These are phyloP conservation scores for Brachyopa scutellaris DNA, from an alignment of 2,888 invertebrate species.

Conservation along the genomic window DNA sequence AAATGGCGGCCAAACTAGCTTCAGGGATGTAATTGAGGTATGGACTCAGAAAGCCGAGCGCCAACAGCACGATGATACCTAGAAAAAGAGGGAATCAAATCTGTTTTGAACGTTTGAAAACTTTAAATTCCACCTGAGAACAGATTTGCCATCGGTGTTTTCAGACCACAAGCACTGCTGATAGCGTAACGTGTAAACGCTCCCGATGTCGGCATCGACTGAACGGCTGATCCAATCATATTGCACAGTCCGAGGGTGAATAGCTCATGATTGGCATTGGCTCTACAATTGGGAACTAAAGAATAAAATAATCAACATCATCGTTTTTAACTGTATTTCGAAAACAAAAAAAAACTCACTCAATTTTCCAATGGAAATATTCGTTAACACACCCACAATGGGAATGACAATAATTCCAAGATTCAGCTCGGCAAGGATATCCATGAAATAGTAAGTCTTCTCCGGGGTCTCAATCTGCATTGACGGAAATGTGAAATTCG, in stretches of 20 bases:
- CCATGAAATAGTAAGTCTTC: conserved; percentile 83
- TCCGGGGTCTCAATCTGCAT: conserved; percentile 85
- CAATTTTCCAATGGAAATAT: conserved; percentile 97
- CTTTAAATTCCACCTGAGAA: conserved; percentile 77
- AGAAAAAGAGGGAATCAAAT: not conserved
- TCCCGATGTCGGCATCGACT: conserved; percentile 94
- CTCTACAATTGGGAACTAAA: conserved; percentile 86
- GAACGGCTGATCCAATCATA: conserved; percentile 90
- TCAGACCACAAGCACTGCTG: conserved; percentile 92
- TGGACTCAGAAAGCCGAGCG: conserved; percentile 92
- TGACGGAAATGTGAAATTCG: conserved; percentile 85
- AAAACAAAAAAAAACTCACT: too few species aligned
- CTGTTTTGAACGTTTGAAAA: not conserved
- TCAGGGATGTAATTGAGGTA: conserved; percentile 94
- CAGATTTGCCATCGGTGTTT: conserved; percentile 87
- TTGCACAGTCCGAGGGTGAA: conserved; percentile 92
- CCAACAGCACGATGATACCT: conserved; percentile 91
- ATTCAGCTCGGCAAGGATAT: conserved; percentile 88
- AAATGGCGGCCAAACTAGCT: conserved; percentile 92
- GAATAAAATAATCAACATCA: conserved; percentile 35
- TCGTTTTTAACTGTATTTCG: too few species aligned
- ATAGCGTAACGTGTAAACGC: conserved; percentile 95
- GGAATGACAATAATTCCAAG: conserved; percentile 91
- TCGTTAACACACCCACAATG: conserved; percentile 92
- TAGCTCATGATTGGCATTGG: conserved; percentile 96